A percentile compares a stretch with the other conserved stretches of the same genome.
Conservation (phyloP, 92 coral and sea anemone species). For the Paramuricea clavata region DNA sequence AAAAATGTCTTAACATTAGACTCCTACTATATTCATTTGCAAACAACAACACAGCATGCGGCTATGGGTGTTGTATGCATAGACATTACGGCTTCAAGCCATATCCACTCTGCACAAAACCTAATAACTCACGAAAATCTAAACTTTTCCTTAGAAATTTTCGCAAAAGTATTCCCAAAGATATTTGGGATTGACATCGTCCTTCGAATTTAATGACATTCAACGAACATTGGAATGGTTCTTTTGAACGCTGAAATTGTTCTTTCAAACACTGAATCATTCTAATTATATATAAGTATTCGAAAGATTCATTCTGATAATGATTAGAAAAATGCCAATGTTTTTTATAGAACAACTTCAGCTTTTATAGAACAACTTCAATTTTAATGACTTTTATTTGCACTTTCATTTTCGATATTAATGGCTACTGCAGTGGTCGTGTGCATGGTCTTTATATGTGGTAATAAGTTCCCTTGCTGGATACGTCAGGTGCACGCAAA, state of each 20-base stretch:
- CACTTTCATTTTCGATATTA: neutral
- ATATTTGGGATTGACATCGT: neutral
- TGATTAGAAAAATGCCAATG: neutral
- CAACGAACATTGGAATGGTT: neutral
- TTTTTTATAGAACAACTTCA: too few species aligned
- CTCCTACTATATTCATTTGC: neutral
- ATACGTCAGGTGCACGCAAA: slow-evolving; percentile 20
- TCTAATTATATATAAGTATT: neutral
- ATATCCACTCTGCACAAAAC: neutral
- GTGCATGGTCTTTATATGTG: neutral
- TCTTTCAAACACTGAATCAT: neutral
- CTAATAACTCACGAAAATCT: neutral
- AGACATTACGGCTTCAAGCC: neutral
- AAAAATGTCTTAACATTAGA: neutral
- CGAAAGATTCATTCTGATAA: neutral
- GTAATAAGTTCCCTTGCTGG: neutral
- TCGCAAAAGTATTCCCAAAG: neutral
- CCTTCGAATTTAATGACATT: neutral
- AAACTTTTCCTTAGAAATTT: neutral
- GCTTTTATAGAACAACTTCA: neutral
- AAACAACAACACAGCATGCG: slow-evolving; percentile 3
- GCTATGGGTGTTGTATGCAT: neutral
- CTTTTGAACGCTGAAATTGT: neutral
- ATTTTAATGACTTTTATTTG: neutral
- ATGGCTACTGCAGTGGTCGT: too few species aligned